phyloP scores from a whole-genome alignment of 2,113 vertebrate species.

The Myrmecobius fasciatus region DNA sequence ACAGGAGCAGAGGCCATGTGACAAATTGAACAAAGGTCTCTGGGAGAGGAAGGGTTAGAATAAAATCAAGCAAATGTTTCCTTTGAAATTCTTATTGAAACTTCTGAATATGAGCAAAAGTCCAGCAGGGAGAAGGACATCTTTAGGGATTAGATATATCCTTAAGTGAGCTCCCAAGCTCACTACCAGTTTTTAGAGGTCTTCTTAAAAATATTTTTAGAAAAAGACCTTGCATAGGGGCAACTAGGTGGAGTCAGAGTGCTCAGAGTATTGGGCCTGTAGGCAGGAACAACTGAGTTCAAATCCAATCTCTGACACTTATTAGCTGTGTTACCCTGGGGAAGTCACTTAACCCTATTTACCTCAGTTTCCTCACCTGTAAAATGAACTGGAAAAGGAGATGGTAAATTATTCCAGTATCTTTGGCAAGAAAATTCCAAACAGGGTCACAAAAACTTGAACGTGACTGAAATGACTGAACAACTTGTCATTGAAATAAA shows the following conservation, averaged over 20 bases:
- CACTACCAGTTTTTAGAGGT: neutral
- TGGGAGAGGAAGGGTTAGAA: neutral
- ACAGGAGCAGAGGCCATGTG: neutral
- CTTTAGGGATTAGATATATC: neutral
- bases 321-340: neutral
- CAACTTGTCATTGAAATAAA: no score
- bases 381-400: no score
- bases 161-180: neutral
- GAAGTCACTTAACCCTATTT: neutral
- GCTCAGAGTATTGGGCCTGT: no score
- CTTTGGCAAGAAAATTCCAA: no score
- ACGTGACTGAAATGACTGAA: neutral
- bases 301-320: neutral
- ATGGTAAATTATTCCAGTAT: no score
- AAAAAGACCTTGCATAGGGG: neutral
- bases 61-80: neutral
- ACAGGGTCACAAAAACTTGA: no score
- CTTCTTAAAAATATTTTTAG: neutral
- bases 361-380: no score
- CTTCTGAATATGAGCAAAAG: neutral
- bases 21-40: conserved; percentile 60
- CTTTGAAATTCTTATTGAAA: conserved; percentile 38
- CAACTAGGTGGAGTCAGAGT: neutral
- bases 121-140: neutral
- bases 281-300: no score